A percentile compares a stretch with the other conserved stretches of the same genome.
Conservation (phyloP, 2,113 vertebrate genomes). For the Naja naja region DNA sequence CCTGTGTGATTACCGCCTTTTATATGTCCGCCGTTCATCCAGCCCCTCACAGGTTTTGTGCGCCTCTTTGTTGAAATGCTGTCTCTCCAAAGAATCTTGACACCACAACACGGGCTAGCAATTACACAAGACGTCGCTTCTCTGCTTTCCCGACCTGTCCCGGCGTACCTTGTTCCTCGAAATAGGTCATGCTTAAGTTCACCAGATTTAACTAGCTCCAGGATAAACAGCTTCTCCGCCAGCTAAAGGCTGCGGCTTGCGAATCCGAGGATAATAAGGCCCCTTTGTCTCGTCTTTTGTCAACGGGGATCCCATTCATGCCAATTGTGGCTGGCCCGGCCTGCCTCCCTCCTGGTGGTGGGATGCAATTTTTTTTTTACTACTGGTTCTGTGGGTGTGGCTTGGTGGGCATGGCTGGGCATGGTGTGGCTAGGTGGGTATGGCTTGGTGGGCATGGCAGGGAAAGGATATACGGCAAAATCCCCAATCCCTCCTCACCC, state of each 20-base stretch:
- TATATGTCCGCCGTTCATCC: background rate
- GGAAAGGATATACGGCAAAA: too few relatives aligned
- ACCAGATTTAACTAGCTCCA: conserved; percentile 14
- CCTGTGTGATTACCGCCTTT: background rate
- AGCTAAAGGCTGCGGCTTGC: background rate
- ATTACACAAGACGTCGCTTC: background rate
- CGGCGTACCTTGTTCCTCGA: background rate
- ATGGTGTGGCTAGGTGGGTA: too few relatives aligned
- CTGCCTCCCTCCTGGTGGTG: too few relatives aligned
- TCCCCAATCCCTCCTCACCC: too few relatives aligned
- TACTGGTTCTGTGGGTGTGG: too few relatives aligned
- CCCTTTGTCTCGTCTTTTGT: background rate
- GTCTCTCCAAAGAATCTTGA: background rate
- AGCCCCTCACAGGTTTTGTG: background rate
- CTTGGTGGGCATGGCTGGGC: too few relatives aligned
- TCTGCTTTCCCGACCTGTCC: background rate
- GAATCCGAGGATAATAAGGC: background rate
- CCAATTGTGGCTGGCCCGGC: too few relatives aligned
- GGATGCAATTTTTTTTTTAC: too few relatives aligned
- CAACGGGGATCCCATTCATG: background rate
- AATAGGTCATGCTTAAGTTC: conserved; percentile 24
- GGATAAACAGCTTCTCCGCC: conserved; percentile 5
- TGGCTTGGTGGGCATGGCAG: too few relatives aligned
- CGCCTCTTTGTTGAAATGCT: background rate
- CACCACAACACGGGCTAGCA: background rate